These are phyloP conservation scores for Acanthurus lineatus DNA, from an alignment of 2,797 vertebrate genomes.

Conservation along the genomic window DNA sequence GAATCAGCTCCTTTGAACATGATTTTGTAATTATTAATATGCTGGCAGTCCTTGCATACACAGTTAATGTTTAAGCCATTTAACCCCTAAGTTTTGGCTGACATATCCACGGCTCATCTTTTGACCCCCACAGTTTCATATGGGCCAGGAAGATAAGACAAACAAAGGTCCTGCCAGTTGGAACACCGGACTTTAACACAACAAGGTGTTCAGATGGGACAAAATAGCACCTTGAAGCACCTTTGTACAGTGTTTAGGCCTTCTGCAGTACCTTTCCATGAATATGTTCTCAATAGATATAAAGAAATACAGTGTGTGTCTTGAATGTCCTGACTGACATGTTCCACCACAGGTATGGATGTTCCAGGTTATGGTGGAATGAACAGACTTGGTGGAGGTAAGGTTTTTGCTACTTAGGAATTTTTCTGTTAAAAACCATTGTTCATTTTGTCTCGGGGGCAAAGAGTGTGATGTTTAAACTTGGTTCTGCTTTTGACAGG, in stretches of 20 bases:
- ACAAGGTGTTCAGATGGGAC: neutral
- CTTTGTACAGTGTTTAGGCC: conserved; percentile 4
- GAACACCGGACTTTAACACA: neutral
- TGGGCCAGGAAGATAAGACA: conserved; percentile 34
- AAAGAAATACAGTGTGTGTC: neutral
- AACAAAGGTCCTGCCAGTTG: neutral
- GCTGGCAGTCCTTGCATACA: neutral
- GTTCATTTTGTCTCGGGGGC: neutral
- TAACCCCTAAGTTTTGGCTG: neutral
- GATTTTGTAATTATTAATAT: conserved; percentile 1
- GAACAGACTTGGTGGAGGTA: conserved; percentile 92
- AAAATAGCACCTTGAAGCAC: neutral
- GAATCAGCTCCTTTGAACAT: neutral
- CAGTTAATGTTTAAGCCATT: conserved; percentile 42
- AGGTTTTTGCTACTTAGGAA: neutral
- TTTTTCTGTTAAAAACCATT: neutral
- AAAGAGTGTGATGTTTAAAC: neutral
- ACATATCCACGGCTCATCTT: conserved; percentile 13
- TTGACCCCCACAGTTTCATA: conserved; percentile 17
- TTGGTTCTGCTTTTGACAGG: conserved; percentile 72
- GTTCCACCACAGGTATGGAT: conserved; percentile 88
- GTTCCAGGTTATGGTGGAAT: conserved; percentile 92
- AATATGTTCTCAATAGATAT: neutral
- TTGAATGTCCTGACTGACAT: conserved; percentile 1
- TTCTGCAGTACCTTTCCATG: neutral